Evolutionary conservation across 2,888 invertebrate genomes (phyloP).

Genomic region (Cantharis rufa): DNA sequence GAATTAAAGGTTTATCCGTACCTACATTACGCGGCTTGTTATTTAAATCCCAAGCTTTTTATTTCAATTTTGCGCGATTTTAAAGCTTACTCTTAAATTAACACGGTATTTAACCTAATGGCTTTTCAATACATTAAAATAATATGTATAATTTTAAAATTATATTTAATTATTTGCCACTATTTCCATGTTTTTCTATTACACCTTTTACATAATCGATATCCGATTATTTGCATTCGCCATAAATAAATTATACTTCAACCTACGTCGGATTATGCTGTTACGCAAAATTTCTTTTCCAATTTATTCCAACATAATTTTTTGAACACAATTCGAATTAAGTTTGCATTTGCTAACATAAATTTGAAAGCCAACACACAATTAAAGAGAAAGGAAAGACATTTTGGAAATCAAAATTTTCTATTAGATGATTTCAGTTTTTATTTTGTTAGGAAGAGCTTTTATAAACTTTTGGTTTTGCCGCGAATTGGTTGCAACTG

Average conservation of each 20-base stretch:
- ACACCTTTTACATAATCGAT: not conserved
- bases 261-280: not conserved
- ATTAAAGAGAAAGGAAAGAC: too few relatives aligned
- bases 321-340: too few relatives aligned
- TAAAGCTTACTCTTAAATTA: conserved; percentile 54
- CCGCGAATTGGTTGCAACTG: too few relatives aligned
- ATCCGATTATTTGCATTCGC: not conserved
- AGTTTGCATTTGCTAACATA: too few relatives aligned
- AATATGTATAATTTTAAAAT: conserved; percentile 30
- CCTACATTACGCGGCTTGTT: conserved; percentile 49
- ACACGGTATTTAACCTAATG: conserved; percentile 53
- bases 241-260: not conserved
- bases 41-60: conserved; percentile 54
- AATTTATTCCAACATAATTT: not conserved
- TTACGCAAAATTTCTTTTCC: not conserved
- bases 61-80: conserved; percentile 54
- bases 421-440: too few relatives aligned
- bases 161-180: conserved; percentile 8
- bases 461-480: too few relatives aligned
- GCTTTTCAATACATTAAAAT: conserved; percentile 50
- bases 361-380: too few relatives aligned
- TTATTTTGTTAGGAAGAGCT: too few relatives aligned
- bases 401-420: too few relatives aligned
- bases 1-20: conserved; percentile 44
- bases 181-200: not conserved